Evolutionary conservation across 1,140 invertebrate genomes (phyloP).

Genomic region (Holotrichia oblita): DNA sequence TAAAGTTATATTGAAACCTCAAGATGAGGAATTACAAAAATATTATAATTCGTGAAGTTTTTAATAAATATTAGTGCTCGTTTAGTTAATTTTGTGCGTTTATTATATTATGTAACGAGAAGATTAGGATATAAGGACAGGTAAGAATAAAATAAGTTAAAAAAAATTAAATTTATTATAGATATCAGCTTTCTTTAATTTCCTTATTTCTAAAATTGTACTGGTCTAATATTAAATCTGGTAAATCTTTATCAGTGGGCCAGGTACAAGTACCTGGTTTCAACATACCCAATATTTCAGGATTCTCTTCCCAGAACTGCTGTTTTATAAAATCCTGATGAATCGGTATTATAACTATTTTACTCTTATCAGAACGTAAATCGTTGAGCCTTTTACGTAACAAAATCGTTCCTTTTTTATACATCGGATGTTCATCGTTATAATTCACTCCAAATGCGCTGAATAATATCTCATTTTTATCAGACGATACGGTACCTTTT

Average conservation of each 20-base stretch:
- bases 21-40: slow-evolving; percentile 74
- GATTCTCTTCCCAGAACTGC: slow-evolving; percentile 84
- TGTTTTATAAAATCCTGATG: slow-evolving; percentile 87
- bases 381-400: slow-evolving; percentile 69
- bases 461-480: slow-evolving; percentile 96
- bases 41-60: slow-evolving; percentile 68
- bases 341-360: slow-evolving; percentile 68
- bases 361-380: slow-evolving; percentile 58
- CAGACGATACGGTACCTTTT: slow-evolving; percentile 84
- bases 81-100: neutral
- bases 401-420: slow-evolving; percentile 89
- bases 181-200: neutral
- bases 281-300: slow-evolving; percentile 64
- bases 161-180: neutral
- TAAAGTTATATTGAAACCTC: slow-evolving; percentile 88
- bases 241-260: neutral
- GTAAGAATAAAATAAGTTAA: no score
- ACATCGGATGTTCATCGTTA: slow-evolving; percentile 88
- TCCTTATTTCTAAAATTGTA: neutral
- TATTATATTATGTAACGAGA: neutral
- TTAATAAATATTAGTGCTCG: slow-evolving; percentile 13
- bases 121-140: neutral
- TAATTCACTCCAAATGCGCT: slow-evolving; percentile 93
- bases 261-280: slow-evolving; percentile 7
- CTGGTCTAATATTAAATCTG: slow-evolving; percentile 9